Evolutionary conservation across 1,140 invertebrate genomes (phyloP).

Genomic region (Lanistes nyassanus): DNA sequence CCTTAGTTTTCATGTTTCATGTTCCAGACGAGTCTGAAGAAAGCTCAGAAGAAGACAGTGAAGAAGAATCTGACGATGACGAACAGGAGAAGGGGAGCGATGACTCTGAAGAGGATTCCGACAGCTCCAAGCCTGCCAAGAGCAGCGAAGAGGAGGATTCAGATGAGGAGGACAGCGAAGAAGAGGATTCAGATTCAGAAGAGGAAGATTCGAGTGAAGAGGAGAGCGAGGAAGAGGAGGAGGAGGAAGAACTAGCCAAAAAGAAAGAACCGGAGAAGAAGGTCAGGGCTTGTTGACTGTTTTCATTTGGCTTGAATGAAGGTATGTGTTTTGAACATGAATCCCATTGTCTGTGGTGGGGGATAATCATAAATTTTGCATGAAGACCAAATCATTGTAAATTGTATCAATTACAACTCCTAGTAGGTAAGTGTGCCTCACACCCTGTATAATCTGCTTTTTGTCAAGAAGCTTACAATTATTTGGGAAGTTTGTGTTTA

Average conservation of each 20-base stretch:
- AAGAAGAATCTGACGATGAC: conserved; percentile 46
- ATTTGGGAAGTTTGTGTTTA: too few relatives aligned
- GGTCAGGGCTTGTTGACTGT: neutral
- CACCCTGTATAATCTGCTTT: too few relatives aligned
- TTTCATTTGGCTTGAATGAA: too few relatives aligned
- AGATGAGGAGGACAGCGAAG: conserved; percentile 47
- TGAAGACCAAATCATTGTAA: too few relatives aligned
- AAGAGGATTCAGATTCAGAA: conserved; percentile 39
- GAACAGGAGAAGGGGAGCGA: conserved; percentile 47
- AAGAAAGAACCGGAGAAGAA: conserved; percentile 13
- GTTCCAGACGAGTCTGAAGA: conserved; percentile 21
- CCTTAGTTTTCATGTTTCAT: neutral
- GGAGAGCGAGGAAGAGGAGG: conserved; percentile 43
- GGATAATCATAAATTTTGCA: too few relatives aligned
- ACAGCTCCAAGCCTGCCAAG: conserved; percentile 59
- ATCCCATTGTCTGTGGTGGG: too few relatives aligned
- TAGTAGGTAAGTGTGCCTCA: too few relatives aligned
- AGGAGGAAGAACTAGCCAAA: conserved; percentile 32
- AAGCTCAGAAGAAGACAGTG: conserved; percentile 52
- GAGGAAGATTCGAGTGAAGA: conserved; percentile 48
- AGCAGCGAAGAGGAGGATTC: conserved; percentile 47
- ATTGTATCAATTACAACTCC: too few relatives aligned
- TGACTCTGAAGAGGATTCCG: conserved; percentile 52
- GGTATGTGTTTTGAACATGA: too few relatives aligned
- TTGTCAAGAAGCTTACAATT: too few relatives aligned